Evolutionary conservation across 2,888 invertebrate species (phyloP).

Genomic region (Tortrix viridana): DNA sequence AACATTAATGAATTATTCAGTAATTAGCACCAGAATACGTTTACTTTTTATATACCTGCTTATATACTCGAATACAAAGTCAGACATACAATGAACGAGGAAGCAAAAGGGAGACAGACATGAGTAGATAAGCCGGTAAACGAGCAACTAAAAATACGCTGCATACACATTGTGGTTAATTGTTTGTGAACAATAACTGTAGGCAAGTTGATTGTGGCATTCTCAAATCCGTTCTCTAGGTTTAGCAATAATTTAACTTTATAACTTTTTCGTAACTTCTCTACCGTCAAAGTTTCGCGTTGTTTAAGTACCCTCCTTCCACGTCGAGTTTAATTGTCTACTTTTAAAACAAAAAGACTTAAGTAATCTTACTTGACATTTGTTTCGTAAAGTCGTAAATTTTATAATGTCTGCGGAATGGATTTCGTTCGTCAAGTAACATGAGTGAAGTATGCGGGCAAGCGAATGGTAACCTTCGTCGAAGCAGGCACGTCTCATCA

Average conservation of each 20-base stretch:
- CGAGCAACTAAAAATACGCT: constrained; percentile 46
- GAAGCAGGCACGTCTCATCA: constrained; percentile 31
- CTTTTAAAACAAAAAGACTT: not conserved
- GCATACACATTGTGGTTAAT: constrained; percentile 45
- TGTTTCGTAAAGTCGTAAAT: constrained; percentile 7
- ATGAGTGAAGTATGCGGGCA: constrained; percentile 21
- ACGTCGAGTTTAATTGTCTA: no score
- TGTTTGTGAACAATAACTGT: constrained; percentile 29
- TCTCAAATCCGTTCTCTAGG: no score
- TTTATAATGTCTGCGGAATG: constrained; percentile 9
- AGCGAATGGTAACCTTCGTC: constrained; percentile 32
- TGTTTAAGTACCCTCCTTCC: no score
- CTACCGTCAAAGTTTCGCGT: no score
- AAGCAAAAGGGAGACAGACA: constrained; percentile 45
- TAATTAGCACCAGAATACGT: constrained; percentile 44
- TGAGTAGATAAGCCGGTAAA: constrained; percentile 48
- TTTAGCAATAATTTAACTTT: no score
- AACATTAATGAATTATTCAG: constrained; percentile 53
- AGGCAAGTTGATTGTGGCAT: no score
- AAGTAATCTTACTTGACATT: not conserved
- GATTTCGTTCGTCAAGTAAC: constrained; percentile 16
- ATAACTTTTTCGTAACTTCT: no score
- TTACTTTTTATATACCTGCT: no score
- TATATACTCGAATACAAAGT: constrained; percentile 22
- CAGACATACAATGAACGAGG: constrained; percentile 46